These are phyloP conservation scores for Plectrocnemia conspersa DNA, from an alignment of 1,140 invertebrate genomes.

Conservation along the genomic window DNA sequence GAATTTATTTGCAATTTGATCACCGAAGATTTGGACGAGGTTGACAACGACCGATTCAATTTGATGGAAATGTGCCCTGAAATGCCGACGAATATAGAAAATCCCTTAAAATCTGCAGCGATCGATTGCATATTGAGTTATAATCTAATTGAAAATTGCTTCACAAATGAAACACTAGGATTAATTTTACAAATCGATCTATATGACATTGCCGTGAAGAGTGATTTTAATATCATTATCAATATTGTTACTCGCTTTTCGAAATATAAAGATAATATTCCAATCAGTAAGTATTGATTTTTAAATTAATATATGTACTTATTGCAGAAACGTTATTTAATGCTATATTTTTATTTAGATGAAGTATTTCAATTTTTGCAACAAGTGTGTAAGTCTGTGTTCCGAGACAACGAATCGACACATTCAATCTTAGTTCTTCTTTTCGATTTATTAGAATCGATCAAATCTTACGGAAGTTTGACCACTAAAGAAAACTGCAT, in stretches of 20 bases:
- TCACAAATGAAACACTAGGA: conserved; percentile 6
- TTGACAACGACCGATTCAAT: conserved; percentile 13
- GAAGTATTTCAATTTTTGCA: conserved; percentile 16
- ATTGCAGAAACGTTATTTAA: neutral
- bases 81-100: neutral
- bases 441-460: conserved; percentile 11
- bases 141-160: conserved; percentile 10
- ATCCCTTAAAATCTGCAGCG: conserved; percentile 12
- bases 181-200: conserved; percentile 13
- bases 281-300: conserved; percentile 24
- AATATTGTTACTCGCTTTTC: conserved; percentile 18
- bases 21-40: neutral
- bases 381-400: conserved; percentile 20
- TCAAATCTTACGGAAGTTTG: neutral
- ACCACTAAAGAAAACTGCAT: conserved; percentile 25
- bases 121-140: conserved; percentile 23
- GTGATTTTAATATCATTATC: conserved; percentile 22
- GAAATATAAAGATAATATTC: conserved; percentile 18
- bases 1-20: conserved; percentile 17
- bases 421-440: conserved; percentile 20
- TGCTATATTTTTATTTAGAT: conserved; percentile 16
- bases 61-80: conserved; percentile 12
- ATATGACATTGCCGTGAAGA: conserved; percentile 19
- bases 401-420: conserved; percentile 19
- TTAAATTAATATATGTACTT: neutral